A percentile compares a stretch with the other conserved stretches of the same genome.
These are phyloP conservation scores for Leucoraja ocellata DNA, from an alignment of 2,797 vertebrate genomes.

Conservation along the genomic window DNA sequence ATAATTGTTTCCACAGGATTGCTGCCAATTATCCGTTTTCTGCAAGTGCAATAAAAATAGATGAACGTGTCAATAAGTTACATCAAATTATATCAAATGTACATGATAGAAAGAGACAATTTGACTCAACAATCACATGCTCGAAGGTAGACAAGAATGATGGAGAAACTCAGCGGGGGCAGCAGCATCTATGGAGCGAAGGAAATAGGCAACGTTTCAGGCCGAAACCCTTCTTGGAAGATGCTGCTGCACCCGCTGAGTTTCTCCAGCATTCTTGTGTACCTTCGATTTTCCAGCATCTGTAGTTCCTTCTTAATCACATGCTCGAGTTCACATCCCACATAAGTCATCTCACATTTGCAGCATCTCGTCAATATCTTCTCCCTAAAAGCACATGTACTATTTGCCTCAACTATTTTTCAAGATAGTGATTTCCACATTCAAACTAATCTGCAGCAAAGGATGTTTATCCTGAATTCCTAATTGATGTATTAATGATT, in stretches of 20 bases:
- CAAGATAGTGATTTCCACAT: neutral
- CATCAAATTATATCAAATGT: neutral
- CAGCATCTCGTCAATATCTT: neutral
- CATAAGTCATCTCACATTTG: neutral
- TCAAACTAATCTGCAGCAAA: neutral
- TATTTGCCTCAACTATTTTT: neutral
- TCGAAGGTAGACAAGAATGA: too few relatives aligned
- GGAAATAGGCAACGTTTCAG: too few relatives aligned
- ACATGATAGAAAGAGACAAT: neutral
- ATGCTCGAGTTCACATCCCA: neutral
- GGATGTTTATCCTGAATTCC: neutral
- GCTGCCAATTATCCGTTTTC: neutral
- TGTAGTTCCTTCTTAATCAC: too few relatives aligned
- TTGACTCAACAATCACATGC: too few relatives aligned
- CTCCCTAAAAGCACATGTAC: neutral
- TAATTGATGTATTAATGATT: neutral
- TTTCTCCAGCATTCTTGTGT: too few relatives aligned
- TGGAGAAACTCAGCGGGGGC: too few relatives aligned
- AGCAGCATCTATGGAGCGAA: too few relatives aligned
- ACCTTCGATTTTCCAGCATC: too few relatives aligned
- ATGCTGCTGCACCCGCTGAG: too few relatives aligned
- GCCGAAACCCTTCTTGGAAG: too few relatives aligned
- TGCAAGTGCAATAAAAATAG: neutral
- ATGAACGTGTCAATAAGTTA: neutral
- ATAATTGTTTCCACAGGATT: neutral